These are phyloP conservation scores for Cichlasoma orientale DNA, from an alignment of 2,797 vertebrate genomes.

Conservation along the genomic window DNA sequence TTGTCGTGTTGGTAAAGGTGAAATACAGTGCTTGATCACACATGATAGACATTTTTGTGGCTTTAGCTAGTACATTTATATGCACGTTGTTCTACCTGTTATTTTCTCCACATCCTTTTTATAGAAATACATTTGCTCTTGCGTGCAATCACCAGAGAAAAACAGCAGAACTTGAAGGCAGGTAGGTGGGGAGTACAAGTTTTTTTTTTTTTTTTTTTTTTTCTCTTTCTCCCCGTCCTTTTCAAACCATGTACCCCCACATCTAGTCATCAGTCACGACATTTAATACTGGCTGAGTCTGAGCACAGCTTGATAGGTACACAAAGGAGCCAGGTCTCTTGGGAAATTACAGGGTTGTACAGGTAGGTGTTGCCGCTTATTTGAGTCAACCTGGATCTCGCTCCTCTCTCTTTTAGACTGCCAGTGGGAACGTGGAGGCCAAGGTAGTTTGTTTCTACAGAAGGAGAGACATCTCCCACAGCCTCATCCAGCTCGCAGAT, in stretches of 20 bases:
- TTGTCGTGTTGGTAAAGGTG: neutral
- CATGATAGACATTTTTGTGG: neutral
- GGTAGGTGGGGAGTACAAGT: neutral
- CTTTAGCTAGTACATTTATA: neutral
- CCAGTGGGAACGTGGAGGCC: constrained; percentile 97
- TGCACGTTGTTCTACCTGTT: neutral
- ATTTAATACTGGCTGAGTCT: constrained; percentile 47
- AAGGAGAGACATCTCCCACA: constrained; percentile 97
- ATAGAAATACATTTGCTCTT: neutral
- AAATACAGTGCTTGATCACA: neutral
- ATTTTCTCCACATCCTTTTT: neutral
- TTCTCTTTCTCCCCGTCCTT: neutral
- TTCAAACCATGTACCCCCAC: neutral
- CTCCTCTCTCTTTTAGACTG: constrained; percentile 85
- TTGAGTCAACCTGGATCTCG: constrained; percentile 33
- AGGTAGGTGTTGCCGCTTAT: constrained; percentile 23
- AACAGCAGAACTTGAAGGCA: neutral
- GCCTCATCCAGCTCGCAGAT: constrained; percentile 97
- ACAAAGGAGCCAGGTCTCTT: constrained; percentile 48
- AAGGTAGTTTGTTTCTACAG: constrained; percentile 99
- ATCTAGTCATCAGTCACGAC: constrained; percentile 34
- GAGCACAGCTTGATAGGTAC: constrained; percentile 37
- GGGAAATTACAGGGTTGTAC: constrained; percentile 61
- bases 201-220: neutral
- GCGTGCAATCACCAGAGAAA: neutral